Base-by-base conservation (phyloP, 2,888 invertebrate genomes). In the Caenorhabditis virilis region DNA sequence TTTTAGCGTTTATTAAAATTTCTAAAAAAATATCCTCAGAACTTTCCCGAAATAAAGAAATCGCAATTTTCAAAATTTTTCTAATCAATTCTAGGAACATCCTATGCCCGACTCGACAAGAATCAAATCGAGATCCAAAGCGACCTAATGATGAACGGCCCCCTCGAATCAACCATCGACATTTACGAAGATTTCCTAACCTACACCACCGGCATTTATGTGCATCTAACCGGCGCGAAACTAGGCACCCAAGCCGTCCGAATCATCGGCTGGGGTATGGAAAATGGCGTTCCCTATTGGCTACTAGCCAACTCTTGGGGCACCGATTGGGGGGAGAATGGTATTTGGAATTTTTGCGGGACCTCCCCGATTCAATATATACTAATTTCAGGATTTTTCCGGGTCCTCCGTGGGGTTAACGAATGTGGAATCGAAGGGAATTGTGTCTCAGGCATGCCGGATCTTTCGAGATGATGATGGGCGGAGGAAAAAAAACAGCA, bases 281-380 rank as follows among this genome's bases (percentile, higher is more conserved):
- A 75, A 25, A 87, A 88, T 48, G 88, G 87, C 7, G 88, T 87
- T 49, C 90, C 90, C 36, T 93, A 92, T 84, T 93, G 93, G 93
- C 87, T 92, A 15, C 88, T 92, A 74, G 92, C 91, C 49, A 93
- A 93, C 86, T 92, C 92, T 0, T 93, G 93, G 93, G 93, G 93
- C 85, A 86, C 88, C 0, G 92, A 92, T 84, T 94, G 93, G 93
- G 93, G 93, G 65, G 89, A 91, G 83, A 88, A 84, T n/a, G n/a
- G n/a, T n/a, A n/a, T n/a, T n/a, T n/a, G n/a, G n/a, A n/a, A n/a
- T n/a, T n/a, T n/a, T n/a, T n/a, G n/a, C n/a, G n/a, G n/a, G n/a
- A n/a, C n/a, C n/a, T n/a, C n/a, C n/a, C n/a, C n/a, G n/a, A n/a
- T n/a, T n/a, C n/a, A n/a, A n/a, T n/a, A n/a, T n/a, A n/a, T n/a